Conservation (phyloP, 1,140 invertebrate genomes). For the Heliconius eleuchia region DNA sequence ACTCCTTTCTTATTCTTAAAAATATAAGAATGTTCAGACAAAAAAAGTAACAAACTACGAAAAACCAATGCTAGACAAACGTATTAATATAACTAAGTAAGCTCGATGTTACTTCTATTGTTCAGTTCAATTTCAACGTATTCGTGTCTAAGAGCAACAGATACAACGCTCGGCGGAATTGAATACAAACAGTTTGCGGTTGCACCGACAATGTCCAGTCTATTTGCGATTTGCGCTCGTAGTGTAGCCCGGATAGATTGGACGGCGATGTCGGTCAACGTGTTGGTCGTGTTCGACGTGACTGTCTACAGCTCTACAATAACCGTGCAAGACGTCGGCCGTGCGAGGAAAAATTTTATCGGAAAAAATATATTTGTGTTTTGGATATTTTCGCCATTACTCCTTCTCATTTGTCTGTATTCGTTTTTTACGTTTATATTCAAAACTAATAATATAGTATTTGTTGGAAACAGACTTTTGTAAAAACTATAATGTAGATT, state of each 20-base stretch:
- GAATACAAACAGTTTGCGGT: conserved; percentile 52
- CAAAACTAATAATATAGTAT: too few species aligned
- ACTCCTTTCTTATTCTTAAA: too few species aligned
- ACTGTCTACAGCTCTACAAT: neutral
- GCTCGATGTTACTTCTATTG: neutral
- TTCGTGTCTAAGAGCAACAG: conserved; percentile 35
- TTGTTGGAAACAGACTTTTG: too few species aligned
- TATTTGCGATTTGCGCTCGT: conserved; percentile 29
- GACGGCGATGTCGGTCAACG: conserved; percentile 29
- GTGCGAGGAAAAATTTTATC: neutral
- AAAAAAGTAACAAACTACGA: neutral
- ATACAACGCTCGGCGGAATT: conserved; percentile 44
- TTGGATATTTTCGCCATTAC: too few species aligned
- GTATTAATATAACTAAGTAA: neutral
- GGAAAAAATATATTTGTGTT: too few species aligned
- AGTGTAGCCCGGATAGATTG: conserved; percentile 1
- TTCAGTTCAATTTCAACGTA: neutral
- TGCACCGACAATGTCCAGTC: conserved; percentile 48
- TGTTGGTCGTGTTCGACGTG: conserved; percentile 15
- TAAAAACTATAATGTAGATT: too few species aligned
- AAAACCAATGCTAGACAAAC: neutral
- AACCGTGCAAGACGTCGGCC: neutral
- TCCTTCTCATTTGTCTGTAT: too few species aligned
- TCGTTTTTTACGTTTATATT: too few species aligned
- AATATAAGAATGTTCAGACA: neutral